phyloP scores from a whole-genome alignment of 2,797 vertebrate species.

The Gephyroberyx darwinii region DNA sequence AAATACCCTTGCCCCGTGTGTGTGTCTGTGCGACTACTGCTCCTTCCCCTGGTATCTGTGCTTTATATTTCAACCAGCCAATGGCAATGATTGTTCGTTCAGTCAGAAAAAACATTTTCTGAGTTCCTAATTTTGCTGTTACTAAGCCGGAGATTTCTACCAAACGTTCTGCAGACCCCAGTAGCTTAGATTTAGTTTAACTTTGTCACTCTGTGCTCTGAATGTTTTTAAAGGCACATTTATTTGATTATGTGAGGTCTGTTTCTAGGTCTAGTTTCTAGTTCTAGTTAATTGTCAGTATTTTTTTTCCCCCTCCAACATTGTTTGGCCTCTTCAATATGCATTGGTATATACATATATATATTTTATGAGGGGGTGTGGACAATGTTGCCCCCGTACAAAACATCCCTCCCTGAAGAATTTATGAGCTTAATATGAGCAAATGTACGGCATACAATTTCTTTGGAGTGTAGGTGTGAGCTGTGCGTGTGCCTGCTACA shows the following conservation, averaged over 20 bases:
- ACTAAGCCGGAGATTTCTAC: background rate
- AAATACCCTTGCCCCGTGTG: background rate
- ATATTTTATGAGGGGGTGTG: conserved; percentile 35
- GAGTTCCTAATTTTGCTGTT: background rate
- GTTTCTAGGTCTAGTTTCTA: conserved; percentile 28
- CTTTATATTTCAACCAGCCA: conserved; percentile 22
- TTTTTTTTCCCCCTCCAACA: background rate
- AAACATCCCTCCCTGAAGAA: conserved; percentile 24
- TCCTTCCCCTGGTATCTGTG: background rate
- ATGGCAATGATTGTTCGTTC: conserved; percentile 9
- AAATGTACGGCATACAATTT: conserved; percentile 4
- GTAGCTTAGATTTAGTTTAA: conserved; percentile 30
- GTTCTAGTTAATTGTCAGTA: background rate
- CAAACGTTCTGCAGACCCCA: conserved; percentile 26
- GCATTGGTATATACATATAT: conserved; percentile 15
- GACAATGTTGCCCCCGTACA: background rate
- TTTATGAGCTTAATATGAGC: conserved; percentile 14
- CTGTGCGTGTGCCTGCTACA: conserved; percentile 1
- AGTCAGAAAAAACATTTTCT: conserved; percentile 10
- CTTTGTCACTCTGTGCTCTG: conserved; percentile 32
- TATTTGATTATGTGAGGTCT: conserved; percentile 42
- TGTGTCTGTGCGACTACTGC: conserved; percentile 1
- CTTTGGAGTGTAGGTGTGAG: conserved; percentile 33
- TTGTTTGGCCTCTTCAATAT: conserved; percentile 23
- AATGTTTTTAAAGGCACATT: conserved; percentile 58